phyloP scores from a whole-genome alignment of 1,140 invertebrate species.

The Vanessa atalanta region DNA sequence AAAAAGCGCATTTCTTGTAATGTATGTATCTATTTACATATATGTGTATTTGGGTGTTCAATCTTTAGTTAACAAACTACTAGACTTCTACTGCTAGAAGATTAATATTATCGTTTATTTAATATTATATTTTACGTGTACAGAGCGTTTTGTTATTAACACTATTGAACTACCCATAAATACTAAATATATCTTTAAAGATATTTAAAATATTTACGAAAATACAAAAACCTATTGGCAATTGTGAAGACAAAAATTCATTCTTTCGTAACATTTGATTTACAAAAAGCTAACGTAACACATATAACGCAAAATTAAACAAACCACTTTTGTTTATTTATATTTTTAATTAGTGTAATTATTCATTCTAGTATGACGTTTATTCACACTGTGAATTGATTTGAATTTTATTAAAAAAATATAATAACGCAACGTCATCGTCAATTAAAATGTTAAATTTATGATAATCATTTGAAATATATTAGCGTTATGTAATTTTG shows the following conservation, averaged over 20 bases:
- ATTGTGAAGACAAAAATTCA: neutral
- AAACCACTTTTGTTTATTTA: slow-evolving; percentile 24
- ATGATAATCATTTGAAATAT: slow-evolving; percentile 21
- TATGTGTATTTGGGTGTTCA: no score
- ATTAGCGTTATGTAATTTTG: slow-evolving; percentile 17
- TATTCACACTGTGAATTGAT: slow-evolving; percentile 28
- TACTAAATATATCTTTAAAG: no score
- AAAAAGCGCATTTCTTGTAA: no score
- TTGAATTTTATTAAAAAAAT: slow-evolving; percentile 26
- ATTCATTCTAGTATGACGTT: slow-evolving; percentile 21
- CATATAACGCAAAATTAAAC: slow-evolving; percentile 12
- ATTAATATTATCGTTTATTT: no score
- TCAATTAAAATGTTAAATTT: slow-evolving; percentile 28
- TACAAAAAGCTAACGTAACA: neutral
- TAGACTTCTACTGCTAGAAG: no score
- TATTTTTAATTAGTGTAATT: slow-evolving; percentile 21
- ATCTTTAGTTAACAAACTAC: no score
- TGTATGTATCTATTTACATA: no score
- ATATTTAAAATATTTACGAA: neutral
- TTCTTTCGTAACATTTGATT: neutral
- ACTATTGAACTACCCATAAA: no score
- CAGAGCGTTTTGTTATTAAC: no score
- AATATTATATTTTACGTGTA: no score
- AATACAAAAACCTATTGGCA: neutral
- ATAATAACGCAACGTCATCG: slow-evolving; percentile 13